Evolutionary conservation across 1,140 invertebrate genomes (phyloP).

Genomic region (Caerostris darwini): DNA sequence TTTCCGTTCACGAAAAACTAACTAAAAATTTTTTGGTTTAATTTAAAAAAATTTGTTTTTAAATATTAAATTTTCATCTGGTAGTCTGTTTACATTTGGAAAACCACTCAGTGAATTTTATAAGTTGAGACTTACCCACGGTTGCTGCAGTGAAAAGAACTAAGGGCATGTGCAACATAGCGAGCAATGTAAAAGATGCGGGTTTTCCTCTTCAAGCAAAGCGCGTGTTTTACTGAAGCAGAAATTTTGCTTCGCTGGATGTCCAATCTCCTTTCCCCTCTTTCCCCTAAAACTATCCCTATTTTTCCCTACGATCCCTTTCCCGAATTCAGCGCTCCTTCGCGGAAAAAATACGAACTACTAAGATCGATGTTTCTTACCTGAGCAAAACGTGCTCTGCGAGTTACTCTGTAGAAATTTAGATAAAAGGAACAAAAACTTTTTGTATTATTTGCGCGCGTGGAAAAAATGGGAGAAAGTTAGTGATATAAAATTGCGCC

Average conservation of each 20-base stretch:
- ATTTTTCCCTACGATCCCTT: constrained; percentile 57
- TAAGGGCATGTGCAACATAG: constrained; percentile 70
- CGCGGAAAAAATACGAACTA: constrained; percentile 39
- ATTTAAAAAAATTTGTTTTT: background rate
- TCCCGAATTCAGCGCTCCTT: constrained; percentile 33
- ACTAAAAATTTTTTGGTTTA: background rate
- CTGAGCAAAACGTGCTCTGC: constrained; percentile 70
- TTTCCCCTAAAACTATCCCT: constrained; percentile 43
- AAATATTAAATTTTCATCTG: background rate
- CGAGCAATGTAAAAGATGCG: constrained; percentile 65
- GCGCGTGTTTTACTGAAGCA: constrained; percentile 75
- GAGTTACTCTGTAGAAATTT: constrained; percentile 69
- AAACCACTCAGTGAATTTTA: background rate
- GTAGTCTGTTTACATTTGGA: background rate
- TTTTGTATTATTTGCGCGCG: constrained; percentile 73
- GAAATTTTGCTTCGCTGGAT: constrained; percentile 57
- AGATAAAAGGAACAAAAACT: constrained; percentile 72
- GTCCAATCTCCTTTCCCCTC: constrained; percentile 34
- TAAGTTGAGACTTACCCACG: constrained; percentile 59
- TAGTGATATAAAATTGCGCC: constrained; percentile 59
- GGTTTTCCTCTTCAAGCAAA: constrained; percentile 69
- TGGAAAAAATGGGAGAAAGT: constrained; percentile 67
- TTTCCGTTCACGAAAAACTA: background rate
- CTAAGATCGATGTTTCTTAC: constrained; percentile 72
- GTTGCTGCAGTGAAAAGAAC: constrained; percentile 40